A percentile compares a stretch with the other conserved stretches of the same genome.
Conservation (phyloP, 2,797 vertebrate genomes). For the Spinus olivaceus region DNA sequence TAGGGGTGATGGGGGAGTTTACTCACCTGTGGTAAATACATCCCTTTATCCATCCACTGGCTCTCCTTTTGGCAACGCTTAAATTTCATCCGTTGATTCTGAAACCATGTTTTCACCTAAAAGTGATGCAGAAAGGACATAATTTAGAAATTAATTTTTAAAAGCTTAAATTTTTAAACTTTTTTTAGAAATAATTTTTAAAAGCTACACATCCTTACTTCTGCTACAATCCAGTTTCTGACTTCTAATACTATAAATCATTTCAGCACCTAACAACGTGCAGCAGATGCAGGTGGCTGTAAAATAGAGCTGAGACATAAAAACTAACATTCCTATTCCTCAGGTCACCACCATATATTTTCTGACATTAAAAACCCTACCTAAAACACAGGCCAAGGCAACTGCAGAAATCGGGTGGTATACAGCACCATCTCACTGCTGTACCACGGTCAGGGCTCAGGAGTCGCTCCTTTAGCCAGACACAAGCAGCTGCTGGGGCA, state of each 20-base stretch:
- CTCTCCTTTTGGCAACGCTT: slow-evolving; percentile 85
- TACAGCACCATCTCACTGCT: background rate
- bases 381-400: background rate
- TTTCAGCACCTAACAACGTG: background rate
- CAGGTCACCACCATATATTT: accelerated
- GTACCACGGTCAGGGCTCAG: background rate
- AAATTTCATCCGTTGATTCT: slow-evolving; percentile 90
- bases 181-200: background rate
- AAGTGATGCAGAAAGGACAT: background rate
- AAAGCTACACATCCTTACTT: background rate
- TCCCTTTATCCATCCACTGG: slow-evolving; percentile 77
- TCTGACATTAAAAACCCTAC: background rate
- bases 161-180: background rate
- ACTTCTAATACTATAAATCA: background rate
- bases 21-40: slow-evolving; percentile 51
- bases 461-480: background rate
- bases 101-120: slow-evolving; percentile 94
- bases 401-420: background rate
- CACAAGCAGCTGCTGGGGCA: background rate
- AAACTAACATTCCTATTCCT: background rate
- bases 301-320: background rate
- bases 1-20: background rate
- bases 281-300: background rate
- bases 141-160: background rate
- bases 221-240: background rate